phyloP scores from a whole-genome alignment of 2,797 vertebrate genomes.

The Botia kubotai region DNA sequence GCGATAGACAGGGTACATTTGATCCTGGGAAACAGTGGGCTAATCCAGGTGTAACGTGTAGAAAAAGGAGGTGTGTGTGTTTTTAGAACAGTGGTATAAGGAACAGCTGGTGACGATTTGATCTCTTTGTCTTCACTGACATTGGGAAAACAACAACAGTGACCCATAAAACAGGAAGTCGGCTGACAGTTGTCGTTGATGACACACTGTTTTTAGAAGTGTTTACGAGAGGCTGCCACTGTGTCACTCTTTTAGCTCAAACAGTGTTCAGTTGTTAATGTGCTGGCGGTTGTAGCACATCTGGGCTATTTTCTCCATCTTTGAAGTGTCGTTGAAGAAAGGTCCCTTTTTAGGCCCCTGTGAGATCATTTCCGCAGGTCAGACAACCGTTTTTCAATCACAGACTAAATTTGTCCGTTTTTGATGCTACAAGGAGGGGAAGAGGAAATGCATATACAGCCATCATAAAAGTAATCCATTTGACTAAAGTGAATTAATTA shows the following conservation, averaged over 20 bases:
- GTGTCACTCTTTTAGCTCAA: constrained; percentile 23
- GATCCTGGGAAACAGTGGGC: constrained; percentile 71
- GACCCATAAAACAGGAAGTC: constrained; percentile 51
- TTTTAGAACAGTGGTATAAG: constrained; percentile 14
- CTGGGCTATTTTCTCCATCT: constrained; percentile 51
- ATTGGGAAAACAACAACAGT: constrained; percentile 43
- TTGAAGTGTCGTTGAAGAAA: constrained; percentile 16
- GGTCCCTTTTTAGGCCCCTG: not conserved
- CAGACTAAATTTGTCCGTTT: constrained; percentile 9
- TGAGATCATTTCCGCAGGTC: constrained; percentile 31
- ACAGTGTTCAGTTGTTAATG: constrained; percentile 2
- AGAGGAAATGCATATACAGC: not conserved
- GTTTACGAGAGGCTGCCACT: constrained; percentile 24
- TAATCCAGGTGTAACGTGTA: constrained; percentile 75
- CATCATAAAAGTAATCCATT: no score
- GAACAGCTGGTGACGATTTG: constrained; percentile 49
- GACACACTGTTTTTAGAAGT: constrained; percentile 44
- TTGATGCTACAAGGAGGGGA: constrained; percentile 16
- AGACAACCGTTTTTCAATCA: constrained; percentile 29
- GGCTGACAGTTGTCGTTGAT: constrained; percentile 23
- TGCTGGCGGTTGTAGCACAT: constrained; percentile 49
- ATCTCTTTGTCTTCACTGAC: constrained; percentile 51
- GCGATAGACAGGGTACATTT: constrained; percentile 65
- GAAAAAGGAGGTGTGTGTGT: constrained; percentile 7
- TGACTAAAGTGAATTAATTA: not conserved